Evolutionary conservation across 2,797 vertebrate species (phyloP).

Genomic region (Brachyrhaphis roseni): DNA sequence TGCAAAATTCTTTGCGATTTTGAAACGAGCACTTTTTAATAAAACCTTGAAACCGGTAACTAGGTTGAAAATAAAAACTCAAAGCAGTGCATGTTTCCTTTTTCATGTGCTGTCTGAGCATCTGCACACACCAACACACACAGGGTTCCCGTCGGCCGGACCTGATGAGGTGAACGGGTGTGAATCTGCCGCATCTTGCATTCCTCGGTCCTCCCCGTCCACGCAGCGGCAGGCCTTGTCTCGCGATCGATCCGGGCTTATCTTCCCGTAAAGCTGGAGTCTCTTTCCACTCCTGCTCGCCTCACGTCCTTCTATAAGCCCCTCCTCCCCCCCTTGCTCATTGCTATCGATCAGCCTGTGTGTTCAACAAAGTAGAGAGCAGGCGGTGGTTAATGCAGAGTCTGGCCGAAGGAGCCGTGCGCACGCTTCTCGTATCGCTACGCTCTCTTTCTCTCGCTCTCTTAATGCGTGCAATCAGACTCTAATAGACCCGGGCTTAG

Average conservation of each 20-base stretch:
- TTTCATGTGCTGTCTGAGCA: neutral
- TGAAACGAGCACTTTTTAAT: neutral
- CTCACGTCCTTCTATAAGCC: constrained; percentile 22
- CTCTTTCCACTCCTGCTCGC: constrained; percentile 39
- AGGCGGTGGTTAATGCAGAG: constrained; percentile 65
- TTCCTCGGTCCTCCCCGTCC: constrained; percentile 65
- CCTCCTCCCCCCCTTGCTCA: constrained; percentile 30
- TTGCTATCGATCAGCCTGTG: constrained; percentile 64
- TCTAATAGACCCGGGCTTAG: constrained; percentile 63
- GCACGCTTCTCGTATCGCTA: constrained; percentile 36
- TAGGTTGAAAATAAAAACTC: neutral
- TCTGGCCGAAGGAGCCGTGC: constrained; percentile 38
- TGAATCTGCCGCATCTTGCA: constrained; percentile 43
- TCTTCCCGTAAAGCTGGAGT: constrained; percentile 75
- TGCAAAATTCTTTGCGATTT: neutral
- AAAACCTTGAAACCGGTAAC: neutral
- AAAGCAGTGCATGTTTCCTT: neutral
- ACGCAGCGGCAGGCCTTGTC: constrained; percentile 58
- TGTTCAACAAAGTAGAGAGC: constrained; percentile 69
- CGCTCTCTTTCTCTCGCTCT: constrained; percentile 63
- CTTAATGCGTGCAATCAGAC: constrained; percentile 68
- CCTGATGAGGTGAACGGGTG: constrained; percentile 57
- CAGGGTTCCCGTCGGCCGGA: constrained; percentile 33
- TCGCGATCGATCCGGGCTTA: constrained; percentile 74
- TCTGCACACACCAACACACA: constrained; percentile 7